These are phyloP conservation scores for Dicrurus megarhynchus DNA, from an alignment of 2,113 vertebrate genomes.

Conservation along the genomic window DNA sequence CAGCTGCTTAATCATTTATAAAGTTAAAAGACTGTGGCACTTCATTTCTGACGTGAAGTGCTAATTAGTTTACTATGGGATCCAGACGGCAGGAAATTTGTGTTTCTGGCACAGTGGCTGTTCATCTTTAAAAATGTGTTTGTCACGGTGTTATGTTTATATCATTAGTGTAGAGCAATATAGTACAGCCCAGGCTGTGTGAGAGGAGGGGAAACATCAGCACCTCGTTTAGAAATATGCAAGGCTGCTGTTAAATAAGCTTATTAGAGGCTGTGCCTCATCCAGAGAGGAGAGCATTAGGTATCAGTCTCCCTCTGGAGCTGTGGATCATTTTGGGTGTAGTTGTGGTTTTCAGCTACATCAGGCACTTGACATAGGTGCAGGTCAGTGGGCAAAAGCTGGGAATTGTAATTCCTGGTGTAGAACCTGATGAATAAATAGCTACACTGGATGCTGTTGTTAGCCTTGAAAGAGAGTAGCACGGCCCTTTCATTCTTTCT, in stretches of 20 bases:
- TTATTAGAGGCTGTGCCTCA: background rate
- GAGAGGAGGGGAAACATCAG: background rate
- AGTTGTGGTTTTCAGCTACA: background rate
- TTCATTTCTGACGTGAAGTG: background rate
- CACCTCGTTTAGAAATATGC: background rate
- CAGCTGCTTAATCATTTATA: background rate
- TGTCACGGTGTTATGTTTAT: background rate
- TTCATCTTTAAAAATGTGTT: background rate
- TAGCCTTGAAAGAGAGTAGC: background rate
- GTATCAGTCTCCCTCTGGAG: background rate
- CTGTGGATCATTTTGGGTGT: background rate
- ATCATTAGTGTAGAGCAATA: background rate
- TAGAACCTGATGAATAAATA: background rate
- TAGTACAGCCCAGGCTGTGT: background rate
- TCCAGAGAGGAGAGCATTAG: background rate
- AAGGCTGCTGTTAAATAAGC: background rate
- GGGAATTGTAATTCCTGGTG: background rate
- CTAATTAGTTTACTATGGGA: constrained; percentile 31
- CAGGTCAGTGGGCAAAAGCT: background rate
- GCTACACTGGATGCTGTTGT: background rate
- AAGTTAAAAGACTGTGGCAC: background rate
- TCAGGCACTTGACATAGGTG: background rate
- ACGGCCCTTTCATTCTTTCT: background rate
- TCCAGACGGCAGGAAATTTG: background rate
- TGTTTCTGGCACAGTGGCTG: background rate